These are phyloP conservation scores for Drosophila diplacantha DNA, from an alignment of 2,888 invertebrate species.

Conservation along the genomic window DNA sequence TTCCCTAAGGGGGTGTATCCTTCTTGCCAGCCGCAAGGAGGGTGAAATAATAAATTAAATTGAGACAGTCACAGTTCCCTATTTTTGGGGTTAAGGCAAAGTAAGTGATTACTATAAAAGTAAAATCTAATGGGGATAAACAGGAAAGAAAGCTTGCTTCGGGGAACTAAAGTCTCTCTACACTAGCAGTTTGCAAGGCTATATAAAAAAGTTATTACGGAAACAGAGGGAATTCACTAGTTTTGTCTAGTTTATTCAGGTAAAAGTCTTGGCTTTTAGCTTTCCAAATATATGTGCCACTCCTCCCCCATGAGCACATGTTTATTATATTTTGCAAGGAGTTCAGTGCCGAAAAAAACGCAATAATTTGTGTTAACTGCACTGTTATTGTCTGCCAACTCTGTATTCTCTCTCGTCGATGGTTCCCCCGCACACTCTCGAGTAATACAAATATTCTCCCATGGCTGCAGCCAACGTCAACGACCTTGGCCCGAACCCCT, in stretches of 20 bases:
- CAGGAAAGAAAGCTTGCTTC: neutral
- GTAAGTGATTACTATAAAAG: conserved; percentile 8
- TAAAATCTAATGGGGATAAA: neutral
- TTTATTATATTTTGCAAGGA: neutral
- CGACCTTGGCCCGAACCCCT: conserved; percentile 26
- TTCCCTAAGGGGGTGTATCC: neutral
- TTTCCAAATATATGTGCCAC: too few relatives aligned
- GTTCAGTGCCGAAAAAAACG: conserved; percentile 1
- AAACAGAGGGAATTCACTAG: too few relatives aligned
- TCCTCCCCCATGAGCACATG: too few relatives aligned
- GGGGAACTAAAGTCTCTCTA: too few relatives aligned
- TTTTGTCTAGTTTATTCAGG: neutral
- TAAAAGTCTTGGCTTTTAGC: too few relatives aligned
- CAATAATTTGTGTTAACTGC: conserved; percentile 5
- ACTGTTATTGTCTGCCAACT: conserved; percentile 6
- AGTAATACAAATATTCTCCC: conserved; percentile 5
- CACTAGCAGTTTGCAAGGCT: too few relatives aligned
- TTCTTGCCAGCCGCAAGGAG: neutral
- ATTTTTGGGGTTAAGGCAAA: neutral
- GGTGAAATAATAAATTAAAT: conserved; percentile 8
- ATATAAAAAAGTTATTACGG: neutral
- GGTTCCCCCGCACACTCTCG: conserved; percentile 1
- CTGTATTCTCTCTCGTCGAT: neutral
- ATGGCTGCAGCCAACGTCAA: conserved; percentile 26
- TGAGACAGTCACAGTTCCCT: conserved; percentile 6